Evolutionary conservation across 1,140 invertebrate genomes (phyloP).

Genomic region (Reticulitermes speratus): DNA sequence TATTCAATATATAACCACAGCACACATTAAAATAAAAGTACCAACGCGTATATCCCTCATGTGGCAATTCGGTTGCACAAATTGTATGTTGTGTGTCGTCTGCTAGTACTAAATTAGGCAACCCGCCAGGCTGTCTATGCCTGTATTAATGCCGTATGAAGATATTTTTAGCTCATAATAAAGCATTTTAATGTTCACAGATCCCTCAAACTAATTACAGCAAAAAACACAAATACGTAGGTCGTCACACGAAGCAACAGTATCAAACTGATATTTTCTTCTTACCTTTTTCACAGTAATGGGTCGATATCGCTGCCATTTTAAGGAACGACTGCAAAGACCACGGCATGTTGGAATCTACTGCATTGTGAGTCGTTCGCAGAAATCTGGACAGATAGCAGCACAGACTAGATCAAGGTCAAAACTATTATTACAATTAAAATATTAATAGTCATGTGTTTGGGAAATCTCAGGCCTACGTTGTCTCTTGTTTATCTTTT

Average conservation of each 20-base stretch:
- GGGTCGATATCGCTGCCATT: slow-evolving; percentile 28
- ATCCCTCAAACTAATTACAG: background rate
- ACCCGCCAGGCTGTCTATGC: background rate
- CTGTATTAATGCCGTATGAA: background rate
- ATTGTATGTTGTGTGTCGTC: background rate
- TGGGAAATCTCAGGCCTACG: background rate
- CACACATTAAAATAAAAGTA: background rate
- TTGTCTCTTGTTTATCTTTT: background rate
- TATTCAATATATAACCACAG: background rate
- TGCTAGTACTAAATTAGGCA: slow-evolving; percentile 1
- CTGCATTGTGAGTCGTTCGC: slow-evolving; percentile 6
- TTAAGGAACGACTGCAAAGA: slow-evolving; percentile 24
- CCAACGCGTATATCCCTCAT: slow-evolving; percentile 6
- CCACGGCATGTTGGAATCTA: slow-evolving; percentile 27
- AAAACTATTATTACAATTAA: background rate
- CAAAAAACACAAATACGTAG: background rate
- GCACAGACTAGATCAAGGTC: background rate
- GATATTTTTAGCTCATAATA: background rate
- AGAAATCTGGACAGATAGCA: background rate
- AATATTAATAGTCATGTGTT: background rate
- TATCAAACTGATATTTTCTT: background rate
- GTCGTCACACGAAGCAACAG: background rate
- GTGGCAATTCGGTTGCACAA: background rate
- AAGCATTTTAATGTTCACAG: background rate
- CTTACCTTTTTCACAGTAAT: slow-evolving; percentile 26